Base-by-base conservation (phyloP, 2,888 invertebrate species). In the Mythimna ferrago region DNA sequence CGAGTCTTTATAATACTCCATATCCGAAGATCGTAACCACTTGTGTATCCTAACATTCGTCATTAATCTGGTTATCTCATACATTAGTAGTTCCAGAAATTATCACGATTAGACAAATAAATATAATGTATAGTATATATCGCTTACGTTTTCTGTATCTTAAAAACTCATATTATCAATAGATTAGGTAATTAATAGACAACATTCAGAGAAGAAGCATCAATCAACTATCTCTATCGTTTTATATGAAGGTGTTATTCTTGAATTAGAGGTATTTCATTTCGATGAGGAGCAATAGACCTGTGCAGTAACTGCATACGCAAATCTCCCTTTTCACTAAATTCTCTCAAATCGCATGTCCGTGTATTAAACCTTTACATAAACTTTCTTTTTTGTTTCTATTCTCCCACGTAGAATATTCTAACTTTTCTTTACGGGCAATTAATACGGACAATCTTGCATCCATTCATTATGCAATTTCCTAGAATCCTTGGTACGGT, bases 381-480 rank as follows among this genome's bases (percentile, higher is more conserved):
- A 41, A 56, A 67, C n/a, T 41, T 48, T 51, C 14, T 51, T 38
- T 11, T 53, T 26, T 38, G 19, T 63, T 81, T 57, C 38, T 60
- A 64, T 81, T 53, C 51, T 32, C 16, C n/a, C 14, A 58, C 57
- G 62, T 61, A 77, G 61, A 71, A 78, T 72, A 67, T 73, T 70
- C 64, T 56, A 61, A 64, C 65, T 66, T 71, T 80, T 73, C 81
- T 58, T 58, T 61, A 62, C 71, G 16, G 26, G 64, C 71, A 83
- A 86, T 86, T 86, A 85, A 85, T 81, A 78, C 62, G 60, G 44
- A 78, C 83, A 83, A 83, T 80, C 82, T 81, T 80, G 69, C 71
- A 76, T 75, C 82, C 81, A 87, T 87, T 82, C 72, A 82, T 85
- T 87, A 84, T 82, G 84, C 82, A 83, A 87, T 87, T 84, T 79